A percentile compares a stretch with the other conserved stretches of the same genome.
These are phyloP conservation scores for Knipowitschia caucasica DNA, from an alignment of 2,797 vertebrate species.

Conservation along the genomic window DNA sequence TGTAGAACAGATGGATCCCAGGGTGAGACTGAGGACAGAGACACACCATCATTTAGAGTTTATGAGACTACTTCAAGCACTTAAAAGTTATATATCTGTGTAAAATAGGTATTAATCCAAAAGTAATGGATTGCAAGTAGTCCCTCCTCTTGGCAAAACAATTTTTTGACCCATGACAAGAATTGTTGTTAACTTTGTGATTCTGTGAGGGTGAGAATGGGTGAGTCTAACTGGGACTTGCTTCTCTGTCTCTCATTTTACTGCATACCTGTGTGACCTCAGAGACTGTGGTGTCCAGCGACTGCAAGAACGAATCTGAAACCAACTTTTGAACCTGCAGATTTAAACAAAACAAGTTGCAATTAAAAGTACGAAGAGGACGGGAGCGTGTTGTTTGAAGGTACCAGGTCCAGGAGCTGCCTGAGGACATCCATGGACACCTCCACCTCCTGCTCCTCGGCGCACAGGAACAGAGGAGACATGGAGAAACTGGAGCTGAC, in stretches of 20 bases:
- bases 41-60: neutral
- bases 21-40: conserved; percentile 72
- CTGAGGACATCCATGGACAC: conserved; percentile 84
- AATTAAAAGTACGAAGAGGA: neutral
- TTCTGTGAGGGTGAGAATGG: no score
- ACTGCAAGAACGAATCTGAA: conserved; percentile 85
- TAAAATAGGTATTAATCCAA: no score
- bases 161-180: no score
- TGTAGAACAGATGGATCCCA: conserved; percentile 82
- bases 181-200: no score
- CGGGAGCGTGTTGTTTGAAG: neutral
- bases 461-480: conserved; percentile 85
- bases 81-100: no score
- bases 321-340: conserved; percentile 87
- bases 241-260: no score
- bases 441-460: conserved; percentile 81
- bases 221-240: no score
- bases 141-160: no score
- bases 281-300: conserved; percentile 77
- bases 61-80: no score
- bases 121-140: no score
- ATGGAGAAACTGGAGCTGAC: conserved; percentile 95
- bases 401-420: conserved; percentile 87
- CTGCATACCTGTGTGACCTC: conserved; percentile 81
- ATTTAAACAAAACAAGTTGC: conserved; percentile 3